Base-by-base conservation (phyloP, 2,113 vertebrate genomes). In the Nestor notabilis region DNA sequence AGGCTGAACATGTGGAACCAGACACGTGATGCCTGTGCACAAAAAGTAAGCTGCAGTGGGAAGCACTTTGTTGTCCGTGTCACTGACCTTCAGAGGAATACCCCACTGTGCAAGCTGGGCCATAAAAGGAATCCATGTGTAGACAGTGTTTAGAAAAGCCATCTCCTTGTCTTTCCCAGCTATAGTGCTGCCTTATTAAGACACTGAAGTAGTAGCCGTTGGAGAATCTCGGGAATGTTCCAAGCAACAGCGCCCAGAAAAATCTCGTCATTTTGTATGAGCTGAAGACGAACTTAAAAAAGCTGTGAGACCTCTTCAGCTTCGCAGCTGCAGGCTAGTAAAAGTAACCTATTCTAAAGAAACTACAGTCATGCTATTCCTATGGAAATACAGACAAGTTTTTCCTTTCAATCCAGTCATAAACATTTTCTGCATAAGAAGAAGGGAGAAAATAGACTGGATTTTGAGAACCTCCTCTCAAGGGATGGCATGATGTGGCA, bases 31-130 rank as follows among this genome's bases (percentile, higher is more conserved):
- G 69, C 43, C 33, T 41, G 18, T 2, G 3, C 86, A 80, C 66
- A 71, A 4, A 61, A 84, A 41, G 21, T 2, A 21, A 66, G 23
- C 80, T 86, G 75, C 80, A 86, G 68, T 35, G 76, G 94, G 91
- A 90, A 92, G 80, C 60, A 75, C 71, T 95, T 74, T 68, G 31
- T 91, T 81, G 83, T 61, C 93, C 47, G 0, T 66, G 72, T 49
- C 3, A 1, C 84, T 96, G 93, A 95, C 96, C 95, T 97, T 96
- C 95, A 95, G 78, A 93, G 95, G 95, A 98, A 98, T 83, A 97
- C 89, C 95, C 96, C 80, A 75, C 88, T 71, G 90, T n/a, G 68
- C 79, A 93, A 79, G 70, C 71, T 92, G 95, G 41, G 84, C 89
- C 96, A 91, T 93, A 97, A 93, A 97, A 97, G 96, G 90, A 90